Evolutionary conservation across 2,888 invertebrate genomes (phyloP).

Genomic region (Malacosoma neustria): DNA sequence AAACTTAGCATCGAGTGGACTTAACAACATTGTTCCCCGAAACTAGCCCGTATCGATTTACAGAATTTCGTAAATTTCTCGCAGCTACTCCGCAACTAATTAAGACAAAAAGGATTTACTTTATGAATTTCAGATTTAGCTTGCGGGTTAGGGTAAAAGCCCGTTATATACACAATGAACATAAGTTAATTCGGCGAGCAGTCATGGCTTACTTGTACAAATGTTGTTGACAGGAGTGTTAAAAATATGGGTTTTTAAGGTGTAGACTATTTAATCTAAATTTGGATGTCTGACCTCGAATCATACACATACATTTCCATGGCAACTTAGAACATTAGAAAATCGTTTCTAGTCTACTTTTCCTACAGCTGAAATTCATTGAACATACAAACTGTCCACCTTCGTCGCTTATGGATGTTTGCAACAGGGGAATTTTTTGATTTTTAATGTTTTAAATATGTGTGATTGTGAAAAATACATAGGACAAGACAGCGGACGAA

Average conservation of each 20-base stretch:
- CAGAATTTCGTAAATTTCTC: constrained; percentile 10
- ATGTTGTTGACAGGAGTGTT: constrained; percentile 4
- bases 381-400: no score
- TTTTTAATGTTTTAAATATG: no score
- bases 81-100: constrained; percentile 18
- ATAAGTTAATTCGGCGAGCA: constrained; percentile 5
- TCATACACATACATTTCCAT: no score
- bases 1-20: constrained; percentile 1
- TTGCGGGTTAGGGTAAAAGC: constrained; percentile 12
- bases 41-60: constrained; percentile 15
- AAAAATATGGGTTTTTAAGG: constrained; percentile 8
- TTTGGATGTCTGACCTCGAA: no score
- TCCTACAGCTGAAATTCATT: no score
- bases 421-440: no score
- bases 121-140: constrained; percentile 18
- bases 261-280: no score
- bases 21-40: constrained; percentile 6
- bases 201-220: constrained; percentile 5
- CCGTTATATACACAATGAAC: constrained; percentile 10
- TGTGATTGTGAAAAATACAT: no score
- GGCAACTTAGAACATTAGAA: no score
- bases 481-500: no score
- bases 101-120: constrained; percentile 18
- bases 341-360: no score
- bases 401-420: no score